Percentiles rank a stretch among this genome's conserved stretches.
Conservation (phyloP, 2,888 invertebrate genomes). For the Dasysyrphus tricinctus region DNA sequence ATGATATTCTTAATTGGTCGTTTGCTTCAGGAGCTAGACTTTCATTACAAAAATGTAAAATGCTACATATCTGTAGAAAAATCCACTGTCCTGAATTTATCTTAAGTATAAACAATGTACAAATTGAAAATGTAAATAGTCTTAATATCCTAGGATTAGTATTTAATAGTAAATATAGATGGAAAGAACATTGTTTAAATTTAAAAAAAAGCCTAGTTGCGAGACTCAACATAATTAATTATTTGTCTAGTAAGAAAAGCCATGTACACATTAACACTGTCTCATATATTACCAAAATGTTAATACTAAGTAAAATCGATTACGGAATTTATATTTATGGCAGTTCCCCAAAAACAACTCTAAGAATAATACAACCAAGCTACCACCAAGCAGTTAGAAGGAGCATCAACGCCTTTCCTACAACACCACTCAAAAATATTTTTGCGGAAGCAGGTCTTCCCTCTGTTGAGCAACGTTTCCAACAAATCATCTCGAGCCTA, state of each 20-base stretch:
- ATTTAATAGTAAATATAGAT: conserved; percentile 3
- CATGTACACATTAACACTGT: neutral
- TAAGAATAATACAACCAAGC: neutral
- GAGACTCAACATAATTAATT: neutral
- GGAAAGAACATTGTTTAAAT: neutral
- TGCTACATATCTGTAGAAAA: neutral
- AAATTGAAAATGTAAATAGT: neutral
- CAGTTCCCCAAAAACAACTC: neutral
- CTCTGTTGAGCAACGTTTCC: too few species aligned
- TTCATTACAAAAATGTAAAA: conserved; percentile 12
- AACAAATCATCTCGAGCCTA: too few species aligned
- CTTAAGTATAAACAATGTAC: neutral
- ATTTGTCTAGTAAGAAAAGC: neutral
- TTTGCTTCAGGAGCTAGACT: neutral
- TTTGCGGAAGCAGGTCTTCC: too few species aligned
- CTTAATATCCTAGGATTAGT: conserved; percentile 15
- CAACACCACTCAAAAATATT: too few species aligned
- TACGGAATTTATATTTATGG: conserved; percentile 5
- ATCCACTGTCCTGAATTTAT: neutral
- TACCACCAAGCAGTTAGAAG: neutral
- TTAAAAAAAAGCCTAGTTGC: neutral
- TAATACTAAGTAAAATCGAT: neutral
- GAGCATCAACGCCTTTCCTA: too few species aligned
- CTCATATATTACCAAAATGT: neutral
- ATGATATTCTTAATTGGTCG: neutral